Evolutionary conservation across 37 sponge, comb jelly and placozoan genomes (phyloP).

Genomic region (Beroe ovata): DNA sequence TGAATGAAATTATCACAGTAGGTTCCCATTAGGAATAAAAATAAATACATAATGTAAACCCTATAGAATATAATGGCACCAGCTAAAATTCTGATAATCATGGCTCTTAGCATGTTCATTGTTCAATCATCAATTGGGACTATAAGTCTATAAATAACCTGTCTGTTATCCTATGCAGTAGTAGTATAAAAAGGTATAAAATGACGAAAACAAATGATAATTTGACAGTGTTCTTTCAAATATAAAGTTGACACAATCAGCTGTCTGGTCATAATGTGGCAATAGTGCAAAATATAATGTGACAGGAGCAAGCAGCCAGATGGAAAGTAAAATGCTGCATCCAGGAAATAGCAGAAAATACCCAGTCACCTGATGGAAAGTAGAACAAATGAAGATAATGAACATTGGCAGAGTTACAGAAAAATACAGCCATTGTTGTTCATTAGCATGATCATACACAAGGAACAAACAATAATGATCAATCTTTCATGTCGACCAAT

Average conservation of each 20-base stretch:
- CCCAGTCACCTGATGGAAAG: background rate
- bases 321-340: background rate
- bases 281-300: background rate
- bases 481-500: background rate
- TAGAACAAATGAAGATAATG: background rate
- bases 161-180: background rate
- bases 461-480: too few species aligned
- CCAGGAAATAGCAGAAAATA: background rate
- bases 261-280: background rate
- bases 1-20: too few species aligned
- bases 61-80: background rate
- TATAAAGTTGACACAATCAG: background rate
- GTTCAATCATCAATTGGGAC: background rate
- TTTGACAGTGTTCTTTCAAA: background rate
- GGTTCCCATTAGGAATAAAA: background rate
- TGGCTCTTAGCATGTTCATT: background rate
- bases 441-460: too few species aligned
- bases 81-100: too few species aligned
- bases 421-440: too few species aligned
- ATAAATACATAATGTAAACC: background rate
- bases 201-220: slow-evolving; percentile 7
- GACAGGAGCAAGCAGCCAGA: slow-evolving; percentile 18
- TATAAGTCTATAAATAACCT: background rate
- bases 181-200: background rate
- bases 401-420: too few species aligned